Percentiles rank a stretch among this genome's conserved stretches.
These are phyloP conservation scores for Hirtodrosophila alboralis DNA, from an alignment of 2,888 invertebrate genomes.

Conservation along the genomic window DNA sequence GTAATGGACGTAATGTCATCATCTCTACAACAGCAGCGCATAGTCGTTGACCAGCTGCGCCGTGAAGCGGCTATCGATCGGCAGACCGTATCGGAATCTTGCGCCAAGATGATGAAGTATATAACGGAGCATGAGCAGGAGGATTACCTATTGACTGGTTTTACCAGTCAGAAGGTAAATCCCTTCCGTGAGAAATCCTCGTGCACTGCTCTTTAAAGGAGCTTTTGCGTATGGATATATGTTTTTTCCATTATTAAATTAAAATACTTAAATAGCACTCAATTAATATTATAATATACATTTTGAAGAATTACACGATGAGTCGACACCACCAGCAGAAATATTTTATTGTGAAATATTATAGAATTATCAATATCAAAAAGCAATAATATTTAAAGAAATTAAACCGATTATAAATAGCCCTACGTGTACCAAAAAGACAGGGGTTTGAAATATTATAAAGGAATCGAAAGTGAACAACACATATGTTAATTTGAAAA, in stretches of 20 bases:
- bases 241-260: slow-evolving; percentile 40
- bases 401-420: neutral
- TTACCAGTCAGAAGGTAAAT: slow-evolving; percentile 97
- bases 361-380: slow-evolving; percentile 24
- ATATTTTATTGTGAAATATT: slow-evolving; percentile 8
- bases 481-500: slow-evolving; percentile 22
- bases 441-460: slow-evolving; percentile 13
- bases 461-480: slow-evolving; percentile 2
- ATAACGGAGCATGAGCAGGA: slow-evolving; percentile 96
- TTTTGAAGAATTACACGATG: slow-evolving; percentile 30
- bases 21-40: slow-evolving; percentile 94
- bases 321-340: slow-evolving; percentile 39
- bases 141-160: slow-evolving; percentile 96
- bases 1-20: slow-evolving; percentile 98
- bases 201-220: slow-evolving; percentile 91
- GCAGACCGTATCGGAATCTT: slow-evolving; percentile 94
- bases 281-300: slow-evolving; percentile 26
- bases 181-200: slow-evolving; percentile 98
- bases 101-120: slow-evolving; percentile 96
- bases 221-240: neutral
- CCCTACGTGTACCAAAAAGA: slow-evolving; percentile 36
- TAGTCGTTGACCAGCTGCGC: slow-evolving; percentile 96
- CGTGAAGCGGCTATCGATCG: slow-evolving; percentile 96
- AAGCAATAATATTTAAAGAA: slow-evolving; percentile 47
- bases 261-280: slow-evolving; percentile 28